Conservation (phyloP, 2,888 invertebrate genomes). For the Nomada fucata region DNA sequence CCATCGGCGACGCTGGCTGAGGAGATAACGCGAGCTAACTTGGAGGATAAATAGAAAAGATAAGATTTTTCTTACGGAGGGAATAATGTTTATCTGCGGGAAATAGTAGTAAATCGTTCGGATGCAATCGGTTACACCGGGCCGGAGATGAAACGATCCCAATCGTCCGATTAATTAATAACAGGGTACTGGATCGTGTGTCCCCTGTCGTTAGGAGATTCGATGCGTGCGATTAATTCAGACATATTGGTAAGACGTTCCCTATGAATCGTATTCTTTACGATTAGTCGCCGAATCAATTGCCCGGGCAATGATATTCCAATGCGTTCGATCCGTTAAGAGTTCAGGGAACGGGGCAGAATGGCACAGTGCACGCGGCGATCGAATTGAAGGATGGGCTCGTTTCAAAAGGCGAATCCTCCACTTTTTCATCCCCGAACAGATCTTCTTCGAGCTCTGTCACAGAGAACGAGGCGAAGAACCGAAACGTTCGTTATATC, state of each 20-base stretch:
- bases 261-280: slow-evolving; percentile 26
- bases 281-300: slow-evolving; percentile 8
- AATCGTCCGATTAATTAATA: slow-evolving; percentile 76
- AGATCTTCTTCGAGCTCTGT: too few species aligned
- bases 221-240: slow-evolving; percentile 19
- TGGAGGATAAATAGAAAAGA: neutral
- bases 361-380: too few species aligned
- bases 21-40: neutral
- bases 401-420: too few species aligned
- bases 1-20: neutral
- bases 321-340: neutral
- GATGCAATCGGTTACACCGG: too few species aligned
- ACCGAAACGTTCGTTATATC: neutral
- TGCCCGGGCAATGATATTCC: slow-evolving; percentile 7
- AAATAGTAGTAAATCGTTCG: neutral
- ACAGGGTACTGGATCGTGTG: slow-evolving; percentile 58
- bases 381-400: too few species aligned
- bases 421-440: too few species aligned
- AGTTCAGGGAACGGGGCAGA: too few species aligned
- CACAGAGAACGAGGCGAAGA: neutral
- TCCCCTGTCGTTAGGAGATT: slow-evolving; percentile 57
- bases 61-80: too few species aligned
- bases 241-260: slow-evolving; percentile 27
- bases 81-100: neutral
- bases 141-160: slow-evolving; percentile 64